Conservation (phyloP, 1,140 invertebrate species). For the Saxidomus purpurata region DNA sequence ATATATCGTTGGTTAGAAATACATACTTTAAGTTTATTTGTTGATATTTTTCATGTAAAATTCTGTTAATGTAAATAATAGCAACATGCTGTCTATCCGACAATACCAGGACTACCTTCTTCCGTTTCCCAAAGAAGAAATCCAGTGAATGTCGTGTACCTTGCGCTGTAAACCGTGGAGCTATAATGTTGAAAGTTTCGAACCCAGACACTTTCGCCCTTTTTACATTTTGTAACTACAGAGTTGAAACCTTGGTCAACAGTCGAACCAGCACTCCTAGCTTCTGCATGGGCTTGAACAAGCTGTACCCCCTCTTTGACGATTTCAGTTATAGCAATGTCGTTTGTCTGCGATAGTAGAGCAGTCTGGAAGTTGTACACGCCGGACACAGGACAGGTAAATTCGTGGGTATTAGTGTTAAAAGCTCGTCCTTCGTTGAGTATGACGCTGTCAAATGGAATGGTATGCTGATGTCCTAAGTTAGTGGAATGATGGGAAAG, state of each 20-base stretch:
- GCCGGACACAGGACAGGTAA: conserved; percentile 29
- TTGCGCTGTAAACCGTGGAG: not conserved
- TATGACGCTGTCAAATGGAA: conserved; percentile 10
- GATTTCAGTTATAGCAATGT: not conserved
- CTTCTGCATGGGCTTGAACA: too few species aligned
- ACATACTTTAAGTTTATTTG: too few species aligned
- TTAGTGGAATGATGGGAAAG: not conserved
- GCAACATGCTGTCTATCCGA: too few species aligned
- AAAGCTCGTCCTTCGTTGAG: conserved; percentile 2
- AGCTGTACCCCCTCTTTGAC: not conserved
- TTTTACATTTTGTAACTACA: not conserved
- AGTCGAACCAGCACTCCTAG: not conserved
- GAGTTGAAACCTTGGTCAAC: conserved; percentile 26
- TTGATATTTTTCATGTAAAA: too few species aligned
- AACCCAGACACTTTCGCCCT: conserved; percentile 7
- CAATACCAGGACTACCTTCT: too few species aligned
- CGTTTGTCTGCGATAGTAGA: not conserved
- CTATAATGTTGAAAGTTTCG: not conserved
- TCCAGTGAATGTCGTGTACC: conserved; percentile 6
- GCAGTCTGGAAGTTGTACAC: conserved; percentile 2
- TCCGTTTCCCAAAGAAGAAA: not conserved
- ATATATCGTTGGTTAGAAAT: too few species aligned
- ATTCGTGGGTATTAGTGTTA: not conserved
- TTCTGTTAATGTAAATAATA: too few species aligned
- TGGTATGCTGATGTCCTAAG: not conserved